Base-by-base conservation (phyloP, 1,140 invertebrate species). In the Gryllus bimaculatus region DNA sequence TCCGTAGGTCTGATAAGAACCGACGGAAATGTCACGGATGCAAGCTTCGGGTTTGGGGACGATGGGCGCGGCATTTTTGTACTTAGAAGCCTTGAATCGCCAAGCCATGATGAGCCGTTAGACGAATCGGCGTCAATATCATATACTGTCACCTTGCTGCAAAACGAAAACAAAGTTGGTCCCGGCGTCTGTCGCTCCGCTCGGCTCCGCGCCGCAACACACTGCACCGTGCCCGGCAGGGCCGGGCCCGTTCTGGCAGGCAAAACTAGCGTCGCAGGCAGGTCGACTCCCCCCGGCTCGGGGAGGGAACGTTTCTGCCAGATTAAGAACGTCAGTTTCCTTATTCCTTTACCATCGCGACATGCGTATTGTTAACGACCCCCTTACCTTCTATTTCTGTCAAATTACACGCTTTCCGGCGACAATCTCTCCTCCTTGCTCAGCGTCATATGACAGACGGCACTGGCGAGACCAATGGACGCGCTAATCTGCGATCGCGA, bases 1-100 rank as follows among this genome's bases (percentile, higher is more conserved):
- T 78, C 96, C 96, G 89, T 95, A 96, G 26, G 94, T 96, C 84
- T 95, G 94, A 86, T 96, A 94, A 39, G 94, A 95, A 7, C 95
- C 95, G 76, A 97, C 93, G 83, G 91, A 93, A 79, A 98, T 92
- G 84, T 97, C 95, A 81, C 93, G 89, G 81, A 98, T 93, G 86
- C 94, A 96, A 80, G 93, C 92, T 88, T 97, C 96, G 80, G 93
- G 93, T 85, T 96, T 97, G 12, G 95, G 95, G 81, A 96, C 92
- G 84, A 96, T 96, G 47, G 96, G 95, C 81, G 94, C 92, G 80
- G 96, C 94, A 94, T 98, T 98, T 90, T 97, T 97, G 86, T 96
- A 98, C 85, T 98, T 98, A 78, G 96, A 97, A 84, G 94, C 94
- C 90, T 98, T 98, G 87, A 98, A 97, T 87, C 95, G 90, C 95